Base-by-base conservation (phyloP, 2,888 invertebrate species). In the Clanis bilineata region DNA sequence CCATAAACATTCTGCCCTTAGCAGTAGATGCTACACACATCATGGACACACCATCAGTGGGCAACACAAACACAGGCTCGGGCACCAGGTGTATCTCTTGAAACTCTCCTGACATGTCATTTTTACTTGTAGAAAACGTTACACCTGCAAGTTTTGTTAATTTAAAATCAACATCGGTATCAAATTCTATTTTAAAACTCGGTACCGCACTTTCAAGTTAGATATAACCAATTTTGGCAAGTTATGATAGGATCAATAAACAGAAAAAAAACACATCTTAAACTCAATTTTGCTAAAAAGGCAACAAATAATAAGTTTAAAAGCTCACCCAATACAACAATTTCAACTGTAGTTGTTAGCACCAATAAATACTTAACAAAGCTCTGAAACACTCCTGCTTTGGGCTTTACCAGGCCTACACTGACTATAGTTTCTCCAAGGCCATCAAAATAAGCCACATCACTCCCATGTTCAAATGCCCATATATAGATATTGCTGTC, bases 401-500 rank as follows among this genome's bases (percentile, higher is more conserved):
- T 98, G 0, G 99, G 98, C 79, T 95, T 95, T 0, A 98, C 96
- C 62, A 99, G 88, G 1, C 97, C 98, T 59, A 99, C 98, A 82
- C 97, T 96, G 54, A 99, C 94, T 76, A 99, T 99, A 1, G 98
- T 96, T 85, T 99, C 98, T 70, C 96, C 97, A 0, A 99, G 93
- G 0, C 98, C 98, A 93, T 99, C 99, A 88, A 97, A 99, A 86
- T 98, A 99, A 0, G 99, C 98, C 25, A 99, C 95, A 93, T 99
- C 99, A 64, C 96, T 95, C 56, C 97, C 97, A 87, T 98, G 96
- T 86, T 98, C 98, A 90, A 98, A 99, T 25, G 98, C 97, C 99
- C 99, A 99, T 38, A 99, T 95, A 92, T 98, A 99, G 71, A 99
- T 96, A 89, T 99, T 98, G 74, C 98, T 98, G 82, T 99, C 99